Evolutionary conservation across 2,797 vertebrate species (phyloP).

Genomic region (Sebastes taczanowskii): DNA sequence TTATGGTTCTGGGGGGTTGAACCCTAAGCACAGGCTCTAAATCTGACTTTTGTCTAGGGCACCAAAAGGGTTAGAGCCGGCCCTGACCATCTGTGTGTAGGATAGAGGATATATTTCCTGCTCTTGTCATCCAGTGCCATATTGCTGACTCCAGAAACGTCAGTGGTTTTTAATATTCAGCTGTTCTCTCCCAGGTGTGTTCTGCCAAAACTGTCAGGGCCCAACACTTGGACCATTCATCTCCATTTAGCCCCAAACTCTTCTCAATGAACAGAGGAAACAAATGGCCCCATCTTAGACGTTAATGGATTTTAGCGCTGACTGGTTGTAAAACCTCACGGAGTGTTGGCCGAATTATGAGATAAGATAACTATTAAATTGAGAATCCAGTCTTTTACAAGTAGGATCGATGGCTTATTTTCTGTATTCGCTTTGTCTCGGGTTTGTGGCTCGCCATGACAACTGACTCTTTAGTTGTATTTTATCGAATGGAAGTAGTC

Average conservation of each 20-base stretch:
- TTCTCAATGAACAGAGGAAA: slow-evolving; percentile 49
- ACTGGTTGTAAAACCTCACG: slow-evolving; percentile 40
- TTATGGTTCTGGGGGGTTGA: too few relatives aligned
- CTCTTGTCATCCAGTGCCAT: slow-evolving; percentile 26
- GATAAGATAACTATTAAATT: slow-evolving; percentile 35
- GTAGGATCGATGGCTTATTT: slow-evolving; percentile 25
- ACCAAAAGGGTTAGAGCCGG: too few relatives aligned
- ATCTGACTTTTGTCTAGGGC: too few relatives aligned
- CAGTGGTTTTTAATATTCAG: slow-evolving; percentile 60
- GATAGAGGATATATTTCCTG: slow-evolving; percentile 19
- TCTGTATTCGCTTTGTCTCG: slow-evolving; percentile 11
- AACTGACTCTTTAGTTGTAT: slow-evolving; percentile 6
- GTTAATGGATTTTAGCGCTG: slow-evolving; percentile 56
- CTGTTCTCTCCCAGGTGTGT: slow-evolving; percentile 43
- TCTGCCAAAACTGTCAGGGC: slow-evolving; percentile 48
- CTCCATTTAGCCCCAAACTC: slow-evolving; percentile 62
- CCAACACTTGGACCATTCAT: slow-evolving; percentile 54
- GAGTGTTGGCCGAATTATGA: slow-evolving; percentile 46
- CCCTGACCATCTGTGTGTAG: background rate
- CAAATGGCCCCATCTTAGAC: slow-evolving; percentile 52
- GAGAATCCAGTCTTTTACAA: slow-evolving; percentile 15
- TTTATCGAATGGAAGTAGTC: slow-evolving; percentile 13
- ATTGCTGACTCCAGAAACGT: slow-evolving; percentile 56
- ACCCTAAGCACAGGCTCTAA: too few relatives aligned
- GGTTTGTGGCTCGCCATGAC: slow-evolving; percentile 4